Evolutionary conservation across 2,797 vertebrate genomes (phyloP).

Genomic region (Parauchenoglanis ngamensis): DNA sequence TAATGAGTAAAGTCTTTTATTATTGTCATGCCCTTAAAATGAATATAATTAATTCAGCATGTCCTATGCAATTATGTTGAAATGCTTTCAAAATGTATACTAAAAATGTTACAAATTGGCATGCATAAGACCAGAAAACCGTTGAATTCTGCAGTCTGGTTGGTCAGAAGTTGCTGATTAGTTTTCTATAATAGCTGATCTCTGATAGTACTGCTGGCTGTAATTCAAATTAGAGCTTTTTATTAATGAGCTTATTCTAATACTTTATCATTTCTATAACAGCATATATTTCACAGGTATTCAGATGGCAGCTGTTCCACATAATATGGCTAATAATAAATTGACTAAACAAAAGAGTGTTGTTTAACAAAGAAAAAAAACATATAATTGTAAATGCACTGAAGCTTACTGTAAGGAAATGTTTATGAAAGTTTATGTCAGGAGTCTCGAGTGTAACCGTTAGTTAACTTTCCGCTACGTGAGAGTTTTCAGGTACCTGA

Average conservation of each 20-base stretch:
- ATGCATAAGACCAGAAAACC: background rate
- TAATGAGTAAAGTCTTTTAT: constrained; percentile 32
- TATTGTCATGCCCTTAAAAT: constrained; percentile 14
- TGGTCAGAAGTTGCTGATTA: background rate
- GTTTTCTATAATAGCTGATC: background rate
- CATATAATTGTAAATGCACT: background rate
- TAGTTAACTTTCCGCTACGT: background rate
- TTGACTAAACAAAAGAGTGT: background rate
- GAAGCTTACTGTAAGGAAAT: background rate
- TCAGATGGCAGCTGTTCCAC: background rate
- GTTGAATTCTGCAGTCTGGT: background rate
- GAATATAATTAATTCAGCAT: constrained; percentile 17
- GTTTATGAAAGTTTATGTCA: background rate
- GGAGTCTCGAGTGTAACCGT: background rate
- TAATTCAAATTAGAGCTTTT: background rate
- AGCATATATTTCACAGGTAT: background rate
- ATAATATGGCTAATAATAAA: background rate
- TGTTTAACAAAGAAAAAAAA: background rate
- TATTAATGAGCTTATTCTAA: background rate
- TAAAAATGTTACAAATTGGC: background rate
- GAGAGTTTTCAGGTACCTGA: background rate
- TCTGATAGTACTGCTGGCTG: background rate
- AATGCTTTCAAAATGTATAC: background rate
- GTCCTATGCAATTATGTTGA: background rate
- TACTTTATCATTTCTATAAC: background rate